A percentile compares a stretch with the other conserved stretches of the same genome.
These are phyloP conservation scores for Trididemnum miniatum DNA, from an alignment of 23 tunicate genomes.

Conservation along the genomic window DNA sequence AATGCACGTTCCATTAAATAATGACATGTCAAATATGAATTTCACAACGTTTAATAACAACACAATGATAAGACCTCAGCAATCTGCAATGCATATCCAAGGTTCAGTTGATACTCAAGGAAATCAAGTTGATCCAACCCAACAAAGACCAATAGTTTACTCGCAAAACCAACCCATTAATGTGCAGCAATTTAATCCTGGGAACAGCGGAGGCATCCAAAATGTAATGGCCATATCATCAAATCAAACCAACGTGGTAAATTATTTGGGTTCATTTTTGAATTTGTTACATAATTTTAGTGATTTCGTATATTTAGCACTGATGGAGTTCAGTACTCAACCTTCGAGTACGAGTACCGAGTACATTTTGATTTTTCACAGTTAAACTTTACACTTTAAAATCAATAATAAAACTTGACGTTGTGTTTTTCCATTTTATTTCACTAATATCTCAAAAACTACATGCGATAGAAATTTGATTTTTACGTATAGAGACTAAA, in stretches of 20 bases:
- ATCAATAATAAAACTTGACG: too few species aligned
- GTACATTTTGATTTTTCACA: too few species aligned
- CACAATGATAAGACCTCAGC: conserved; percentile 7
- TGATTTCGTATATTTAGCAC: too few species aligned
- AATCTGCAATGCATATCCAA: neutral
- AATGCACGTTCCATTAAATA: conserved; percentile 4
- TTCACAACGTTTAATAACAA: conserved; percentile 4
- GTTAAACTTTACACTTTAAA: too few species aligned
- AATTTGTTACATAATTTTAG: too few species aligned
- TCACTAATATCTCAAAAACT: too few species aligned
- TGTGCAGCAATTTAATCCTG: conserved; percentile 6
- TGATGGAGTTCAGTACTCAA: too few species aligned
- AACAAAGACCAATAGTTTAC: conserved; percentile 29
- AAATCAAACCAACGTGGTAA: conserved; percentile 32
- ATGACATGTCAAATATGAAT: neutral
- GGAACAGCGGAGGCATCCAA: conserved; percentile 39
- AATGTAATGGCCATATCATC: conserved; percentile 8
- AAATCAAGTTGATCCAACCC: conserved; percentile 31
- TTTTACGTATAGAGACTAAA: too few species aligned
- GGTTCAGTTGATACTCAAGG: neutral
- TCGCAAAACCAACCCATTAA: conserved; percentile 14
- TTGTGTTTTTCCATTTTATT: too few species aligned
- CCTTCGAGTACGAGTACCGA: too few species aligned
- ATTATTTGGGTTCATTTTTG: too few species aligned
- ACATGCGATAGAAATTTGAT: too few species aligned